Evolutionary conservation across 2,113 vertebrate genomes (phyloP).

Genomic region (Percopsis transmontana): DNA sequence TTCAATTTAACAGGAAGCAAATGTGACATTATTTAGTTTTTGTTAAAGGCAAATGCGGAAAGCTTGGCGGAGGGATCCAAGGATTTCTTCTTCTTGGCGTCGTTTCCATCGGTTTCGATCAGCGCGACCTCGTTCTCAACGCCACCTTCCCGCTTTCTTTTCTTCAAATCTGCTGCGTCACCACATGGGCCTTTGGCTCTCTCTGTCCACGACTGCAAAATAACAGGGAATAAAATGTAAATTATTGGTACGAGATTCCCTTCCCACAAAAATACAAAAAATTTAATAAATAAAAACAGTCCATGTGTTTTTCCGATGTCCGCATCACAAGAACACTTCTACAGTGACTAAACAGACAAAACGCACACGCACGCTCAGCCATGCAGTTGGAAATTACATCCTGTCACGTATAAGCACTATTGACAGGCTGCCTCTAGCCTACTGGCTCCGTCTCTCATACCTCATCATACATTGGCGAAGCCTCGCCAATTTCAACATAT

Average conservation of each 20-base stretch:
- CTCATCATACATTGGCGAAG: constrained; percentile 22
- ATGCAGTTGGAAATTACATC: constrained; percentile 64
- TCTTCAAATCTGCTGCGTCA: constrained; percentile 80
- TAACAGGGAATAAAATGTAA: not conserved
- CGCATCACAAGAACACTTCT: not conserved
- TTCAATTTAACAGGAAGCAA: not conserved
- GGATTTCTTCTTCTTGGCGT: constrained; percentile 82
- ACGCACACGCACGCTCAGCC: constrained; percentile 9
- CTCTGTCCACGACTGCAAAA: constrained; percentile 84
- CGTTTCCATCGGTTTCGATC: constrained; percentile 59
- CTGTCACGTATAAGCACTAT: constrained; percentile 70
- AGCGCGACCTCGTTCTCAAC: constrained; percentile 36
- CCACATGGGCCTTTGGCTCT: constrained; percentile 78
- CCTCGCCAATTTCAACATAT: constrained; percentile 50
- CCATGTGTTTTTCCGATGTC: not conserved
- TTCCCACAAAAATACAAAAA: not conserved
- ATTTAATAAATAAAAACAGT: too few species aligned
- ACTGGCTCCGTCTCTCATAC: constrained; percentile 46
- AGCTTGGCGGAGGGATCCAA: constrained; percentile 79
- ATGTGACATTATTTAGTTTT: constrained; percentile 64
- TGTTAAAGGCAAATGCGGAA: constrained; percentile 90
- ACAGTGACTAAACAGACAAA: constrained; percentile 22
- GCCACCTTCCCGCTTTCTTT: constrained; percentile 78
- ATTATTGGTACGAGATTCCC: not conserved
- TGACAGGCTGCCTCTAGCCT: constrained; percentile 59